Percentiles rank a stretch among this genome's conserved stretches.
Evolutionary conservation across 2,797 vertebrate genomes (phyloP).

Genomic region (Falco biarmicus): DNA sequence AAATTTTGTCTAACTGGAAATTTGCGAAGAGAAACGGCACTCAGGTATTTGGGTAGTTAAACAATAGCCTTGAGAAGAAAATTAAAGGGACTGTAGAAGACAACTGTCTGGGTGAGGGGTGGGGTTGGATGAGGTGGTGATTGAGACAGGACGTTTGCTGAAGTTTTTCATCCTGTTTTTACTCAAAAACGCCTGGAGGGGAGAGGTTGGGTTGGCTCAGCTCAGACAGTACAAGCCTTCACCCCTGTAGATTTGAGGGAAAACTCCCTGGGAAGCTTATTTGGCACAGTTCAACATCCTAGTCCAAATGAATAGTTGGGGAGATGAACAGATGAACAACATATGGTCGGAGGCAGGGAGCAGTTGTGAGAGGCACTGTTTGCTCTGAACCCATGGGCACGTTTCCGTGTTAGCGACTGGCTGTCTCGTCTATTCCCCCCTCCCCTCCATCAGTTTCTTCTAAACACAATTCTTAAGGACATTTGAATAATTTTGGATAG

Average conservation of each 20-base stretch:
- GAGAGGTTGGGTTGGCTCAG: neutral
- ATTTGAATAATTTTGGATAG: conserved; percentile 17
- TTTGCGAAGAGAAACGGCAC: neutral
- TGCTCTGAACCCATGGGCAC: conserved; percentile 41
- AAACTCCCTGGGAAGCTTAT: conserved; percentile 39
- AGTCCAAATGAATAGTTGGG: conserved; percentile 37
- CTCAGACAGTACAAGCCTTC: neutral
- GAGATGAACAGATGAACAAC: conserved; percentile 62
- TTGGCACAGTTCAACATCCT: conserved; percentile 34
- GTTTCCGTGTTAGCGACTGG: neutral
- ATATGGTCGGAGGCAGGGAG: conserved; percentile 45
- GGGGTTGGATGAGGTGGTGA: neutral
- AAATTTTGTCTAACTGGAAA: neutral
- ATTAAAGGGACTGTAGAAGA: neutral
- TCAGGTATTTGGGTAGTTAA: neutral
- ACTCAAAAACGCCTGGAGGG: neutral
- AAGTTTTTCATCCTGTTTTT: neutral
- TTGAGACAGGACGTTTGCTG: neutral
- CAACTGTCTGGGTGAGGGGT: neutral
- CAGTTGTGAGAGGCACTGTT: conserved; percentile 20
- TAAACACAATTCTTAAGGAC: conserved; percentile 21
- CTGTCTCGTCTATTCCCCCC: neutral
- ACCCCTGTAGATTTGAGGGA: neutral
- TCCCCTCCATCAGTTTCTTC: neutral
- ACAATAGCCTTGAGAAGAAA: neutral